Evolutionary conservation across 2,797 vertebrate genomes (phyloP).

Genomic region (Furcifer pardalis): DNA sequence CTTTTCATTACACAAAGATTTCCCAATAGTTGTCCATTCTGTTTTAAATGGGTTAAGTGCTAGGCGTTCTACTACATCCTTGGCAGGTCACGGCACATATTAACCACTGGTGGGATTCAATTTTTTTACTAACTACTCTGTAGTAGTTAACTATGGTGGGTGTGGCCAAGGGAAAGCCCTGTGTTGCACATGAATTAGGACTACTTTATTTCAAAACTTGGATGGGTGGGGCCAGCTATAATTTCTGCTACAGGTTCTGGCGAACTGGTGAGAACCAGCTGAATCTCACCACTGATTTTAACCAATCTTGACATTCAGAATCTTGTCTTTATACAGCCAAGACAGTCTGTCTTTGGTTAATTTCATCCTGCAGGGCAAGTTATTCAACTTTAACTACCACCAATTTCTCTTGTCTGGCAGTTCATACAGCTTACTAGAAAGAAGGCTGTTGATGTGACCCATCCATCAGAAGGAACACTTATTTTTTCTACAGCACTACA

Average conservation of each 20-base stretch:
- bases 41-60: not conserved
- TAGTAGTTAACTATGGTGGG: too few species aligned
- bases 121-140: too few species aligned
- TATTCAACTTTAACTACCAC: constrained; percentile 17
- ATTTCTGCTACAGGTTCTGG: too few species aligned
- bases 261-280: too few species aligned
- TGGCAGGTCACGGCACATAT: constrained; percentile 5
- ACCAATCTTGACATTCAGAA: constrained; percentile 13
- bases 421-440: constrained; percentile 8
- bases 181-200: too few species aligned
- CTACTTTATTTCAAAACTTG: too few species aligned
- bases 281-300: too few species aligned
- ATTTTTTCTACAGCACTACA: constrained; percentile 22
- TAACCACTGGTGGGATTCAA: too few species aligned
- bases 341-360: not conserved
- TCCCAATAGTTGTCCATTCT: not conserved
- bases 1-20: not conserved
- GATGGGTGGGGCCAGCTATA: too few species aligned
- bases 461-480: constrained; percentile 19
- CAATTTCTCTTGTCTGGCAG: not conserved
- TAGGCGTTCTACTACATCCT: not conserved
- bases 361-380: constrained; percentile 1
- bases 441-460: constrained; percentile 4
- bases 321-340: constrained; percentile 5
- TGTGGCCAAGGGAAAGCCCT: too few species aligned